A percentile compares a stretch with the other conserved stretches of the same genome.
Evolutionary conservation across 1,140 invertebrate genomes (phyloP).

Genomic region (Subanguina moxae): DNA sequence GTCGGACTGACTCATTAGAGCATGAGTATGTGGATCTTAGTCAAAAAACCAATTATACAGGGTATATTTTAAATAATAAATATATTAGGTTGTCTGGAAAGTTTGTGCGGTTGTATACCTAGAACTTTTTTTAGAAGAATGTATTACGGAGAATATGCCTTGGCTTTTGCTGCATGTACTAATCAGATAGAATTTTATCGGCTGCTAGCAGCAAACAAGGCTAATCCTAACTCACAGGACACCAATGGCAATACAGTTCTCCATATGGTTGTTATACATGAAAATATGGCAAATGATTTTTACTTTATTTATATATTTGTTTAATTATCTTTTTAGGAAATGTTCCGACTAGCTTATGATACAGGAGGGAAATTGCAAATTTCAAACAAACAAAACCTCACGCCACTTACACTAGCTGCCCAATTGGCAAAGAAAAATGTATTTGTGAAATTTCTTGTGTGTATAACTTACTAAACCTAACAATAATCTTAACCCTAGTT

Average conservation of each 20-base stretch:
- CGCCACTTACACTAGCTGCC: slow-evolving; percentile 85
- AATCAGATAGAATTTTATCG: slow-evolving; percentile 94
- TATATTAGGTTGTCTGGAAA: neutral
- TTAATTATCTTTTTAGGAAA: slow-evolving; percentile 66
- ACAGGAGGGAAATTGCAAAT: slow-evolving; percentile 79
- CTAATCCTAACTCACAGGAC: slow-evolving; percentile 85
- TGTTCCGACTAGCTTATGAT: slow-evolving; percentile 89
- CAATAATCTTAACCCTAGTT: neutral
- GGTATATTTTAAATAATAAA: slow-evolving; percentile 63
- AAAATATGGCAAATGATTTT: slow-evolving; percentile 69
- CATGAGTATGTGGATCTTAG: slow-evolving; percentile 83
- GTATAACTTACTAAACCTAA: neutral
- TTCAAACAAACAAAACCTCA: slow-evolving; percentile 79
- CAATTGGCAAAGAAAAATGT: slow-evolving; percentile 75
- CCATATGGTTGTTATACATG: slow-evolving; percentile 92
- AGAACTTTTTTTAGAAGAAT: slow-evolving; percentile 70
- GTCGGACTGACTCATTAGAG: slow-evolving; percentile 78
- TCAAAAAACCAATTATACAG: slow-evolving; percentile 81
- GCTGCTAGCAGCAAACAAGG: slow-evolving; percentile 84
- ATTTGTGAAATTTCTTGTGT: slow-evolving; percentile 24
- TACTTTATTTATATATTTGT: neutral
- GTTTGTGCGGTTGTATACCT: no score
- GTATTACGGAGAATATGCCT: slow-evolving; percentile 95
- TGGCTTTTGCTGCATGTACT: slow-evolving; percentile 89
- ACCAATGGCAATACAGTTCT: slow-evolving; percentile 94